These are phyloP conservation scores for Bolborhynchus lineola DNA, from an alignment of 2,113 vertebrate genomes.

Conservation along the genomic window DNA sequence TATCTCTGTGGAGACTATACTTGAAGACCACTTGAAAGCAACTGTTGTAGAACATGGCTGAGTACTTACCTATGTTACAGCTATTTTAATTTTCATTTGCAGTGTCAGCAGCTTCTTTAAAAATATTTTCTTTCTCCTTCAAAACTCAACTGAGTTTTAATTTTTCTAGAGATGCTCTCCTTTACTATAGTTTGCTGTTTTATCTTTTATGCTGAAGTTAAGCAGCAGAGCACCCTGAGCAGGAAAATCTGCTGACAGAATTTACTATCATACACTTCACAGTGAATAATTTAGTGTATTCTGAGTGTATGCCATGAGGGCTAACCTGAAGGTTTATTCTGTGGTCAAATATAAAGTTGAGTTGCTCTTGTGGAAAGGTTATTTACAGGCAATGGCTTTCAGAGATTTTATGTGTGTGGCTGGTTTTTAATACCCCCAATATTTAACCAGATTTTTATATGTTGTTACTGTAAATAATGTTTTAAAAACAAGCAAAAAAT, in stretches of 20 bases:
- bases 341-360: background rate
- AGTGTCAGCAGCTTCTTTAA: background rate
- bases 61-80: background rate
- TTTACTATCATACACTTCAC: background rate
- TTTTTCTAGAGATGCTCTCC: background rate
- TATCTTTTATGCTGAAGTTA: background rate
- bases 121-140: background rate
- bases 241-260: background rate
- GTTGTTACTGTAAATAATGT: background rate
- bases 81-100: background rate
- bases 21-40: slow-evolving; percentile 37
- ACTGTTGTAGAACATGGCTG: background rate
- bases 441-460: background rate
- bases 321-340: background rate
- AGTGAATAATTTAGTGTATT: background rate
- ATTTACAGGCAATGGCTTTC: background rate
- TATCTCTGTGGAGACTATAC: background rate
- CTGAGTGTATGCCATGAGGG: background rate
- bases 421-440: background rate
- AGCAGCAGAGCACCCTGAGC: background rate
- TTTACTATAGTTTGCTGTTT: background rate
- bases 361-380: background rate
- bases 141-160: background rate
- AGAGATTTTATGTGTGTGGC: rapidly evolving
- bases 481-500: background rate